Evolutionary conservation across 2,888 invertebrate species (phyloP), one percentile per base, ranked within the genome.

Genomic region (Lasioglossum leucozonium): DNA sequence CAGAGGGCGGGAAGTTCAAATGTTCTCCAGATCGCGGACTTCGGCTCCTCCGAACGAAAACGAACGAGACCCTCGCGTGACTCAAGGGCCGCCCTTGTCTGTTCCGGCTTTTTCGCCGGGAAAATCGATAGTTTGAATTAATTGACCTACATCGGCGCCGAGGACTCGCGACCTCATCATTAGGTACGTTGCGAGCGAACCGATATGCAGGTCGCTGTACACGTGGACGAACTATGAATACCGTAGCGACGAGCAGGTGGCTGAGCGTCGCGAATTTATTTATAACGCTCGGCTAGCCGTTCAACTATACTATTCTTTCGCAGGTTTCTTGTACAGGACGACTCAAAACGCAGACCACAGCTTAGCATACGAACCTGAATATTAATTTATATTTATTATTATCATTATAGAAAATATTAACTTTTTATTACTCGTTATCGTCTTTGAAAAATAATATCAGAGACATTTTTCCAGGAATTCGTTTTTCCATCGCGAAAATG

Each of bases 111-210:
- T 69, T 77, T 74, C 37, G 62, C 69, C 69, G 72, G 79, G 74
- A 81, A 87, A 90, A 90, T 90, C 90, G 85, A 90, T 90, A 79
- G 62, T 84, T 82, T 79, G 86, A 89, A 89, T 87, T 87, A 90
- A 90, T 90, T 90, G 86, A 90, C 90, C 90, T 87, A 90, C 84
- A 90, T 90, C 73, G 76, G 58, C 73, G 69, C 6, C 82, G 79
- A 85, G 79, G 73, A 85, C 77, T 87, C 78, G 85, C 67, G 83
- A 82, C 81, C 83, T 87, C 84, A 75, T 87, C 84, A 67, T 86
- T 82, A 84, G 73, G 69, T 82, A 69, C 77, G 65, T 30, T 72
- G 55, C 40, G 84, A 84, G 72, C 65, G 55, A 81, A 65, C 37
- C 65, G 51, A 85, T 77, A 79, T 85, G 85, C 77, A 81, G 79